Percentiles rank a stretch among this genome's conserved stretches.
These are phyloP conservation scores for Spodoptera picta DNA, from an alignment of 2,888 invertebrate species.

Conservation along the genomic window DNA sequence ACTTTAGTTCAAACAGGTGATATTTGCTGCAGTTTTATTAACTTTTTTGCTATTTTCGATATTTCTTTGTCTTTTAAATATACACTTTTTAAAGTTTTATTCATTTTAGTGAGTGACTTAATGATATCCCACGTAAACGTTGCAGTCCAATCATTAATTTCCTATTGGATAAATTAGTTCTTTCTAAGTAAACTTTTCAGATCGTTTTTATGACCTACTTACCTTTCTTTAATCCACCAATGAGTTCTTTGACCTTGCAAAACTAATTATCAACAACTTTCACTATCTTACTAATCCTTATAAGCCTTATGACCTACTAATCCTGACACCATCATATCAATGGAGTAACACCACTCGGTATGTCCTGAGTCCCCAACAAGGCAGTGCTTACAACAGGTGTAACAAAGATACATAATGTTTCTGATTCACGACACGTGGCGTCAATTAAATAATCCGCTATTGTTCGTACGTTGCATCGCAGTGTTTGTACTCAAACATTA, in stretches of 20 bases:
- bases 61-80: background rate
- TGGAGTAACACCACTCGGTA: conserved; percentile 17
- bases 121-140: too few species aligned
- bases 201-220: too few species aligned
- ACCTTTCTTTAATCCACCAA: too few species aligned
- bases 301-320: conserved; percentile 6
- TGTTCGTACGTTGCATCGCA: conserved; percentile 28
- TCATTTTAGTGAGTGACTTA: too few species aligned
- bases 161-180: too few species aligned
- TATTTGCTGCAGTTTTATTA: too few species aligned
- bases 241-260: too few species aligned
- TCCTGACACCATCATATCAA: conserved; percentile 4
- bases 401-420: conserved; percentile 23
- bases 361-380: conserved; percentile 15
- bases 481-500: conserved; percentile 37
- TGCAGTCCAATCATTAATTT: too few species aligned
- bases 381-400: conserved; percentile 38
- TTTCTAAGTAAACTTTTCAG: too few species aligned
- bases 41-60: conserved; percentile 3
- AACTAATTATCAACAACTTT: conserved; percentile 18
- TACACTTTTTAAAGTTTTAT: too few species aligned
- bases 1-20: conserved; percentile 13
- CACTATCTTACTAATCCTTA: conserved; percentile 6
- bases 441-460: conserved; percentile 43
- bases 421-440: conserved; percentile 43